Evolutionary conservation across 2,797 vertebrate genomes (phyloP).

Genomic region (Gastrophryne carolinensis): DNA sequence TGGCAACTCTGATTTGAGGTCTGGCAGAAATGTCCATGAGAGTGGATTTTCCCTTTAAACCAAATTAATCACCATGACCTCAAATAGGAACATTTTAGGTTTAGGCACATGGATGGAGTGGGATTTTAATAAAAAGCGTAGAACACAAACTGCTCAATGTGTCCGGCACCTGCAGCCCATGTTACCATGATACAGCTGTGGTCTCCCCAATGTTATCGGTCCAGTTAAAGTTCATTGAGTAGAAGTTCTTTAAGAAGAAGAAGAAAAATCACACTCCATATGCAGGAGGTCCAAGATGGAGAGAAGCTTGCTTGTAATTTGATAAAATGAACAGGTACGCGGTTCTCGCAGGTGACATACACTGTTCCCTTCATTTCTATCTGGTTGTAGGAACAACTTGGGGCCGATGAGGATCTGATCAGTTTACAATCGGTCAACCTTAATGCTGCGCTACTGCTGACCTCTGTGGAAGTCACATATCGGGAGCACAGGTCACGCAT

Average conservation of each 20-base stretch:
- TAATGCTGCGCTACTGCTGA: background rate
- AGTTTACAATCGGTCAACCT: conserved; percentile 19
- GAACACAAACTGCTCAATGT: too few relatives aligned
- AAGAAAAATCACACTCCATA: background rate
- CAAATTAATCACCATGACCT: too few relatives aligned
- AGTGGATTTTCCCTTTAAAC: too few relatives aligned
- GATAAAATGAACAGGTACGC: conserved; percentile 11
- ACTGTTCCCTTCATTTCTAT: background rate
- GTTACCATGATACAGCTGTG: too few relatives aligned
- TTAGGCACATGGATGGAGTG: too few relatives aligned
- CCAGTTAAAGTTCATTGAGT: background rate
- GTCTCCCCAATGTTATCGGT: too few relatives aligned
- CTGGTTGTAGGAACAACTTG: conserved; percentile 8
- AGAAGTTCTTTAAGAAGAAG: conserved; percentile 4
- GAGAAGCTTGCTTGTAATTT: background rate
- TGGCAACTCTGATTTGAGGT: too few relatives aligned
- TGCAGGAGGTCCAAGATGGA: background rate
- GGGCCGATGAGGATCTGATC: background rate
- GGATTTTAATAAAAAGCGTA: too few relatives aligned
- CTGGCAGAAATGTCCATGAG: too few relatives aligned
- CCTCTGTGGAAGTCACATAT: background rate
- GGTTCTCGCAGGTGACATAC: conserved; percentile 24
- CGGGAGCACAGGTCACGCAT: background rate
- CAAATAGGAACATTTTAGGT: too few relatives aligned
- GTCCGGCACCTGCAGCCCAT: too few relatives aligned